Conservation (phyloP, 2,113 vertebrate species). For the Hymenochirus boettgeri region DNA sequence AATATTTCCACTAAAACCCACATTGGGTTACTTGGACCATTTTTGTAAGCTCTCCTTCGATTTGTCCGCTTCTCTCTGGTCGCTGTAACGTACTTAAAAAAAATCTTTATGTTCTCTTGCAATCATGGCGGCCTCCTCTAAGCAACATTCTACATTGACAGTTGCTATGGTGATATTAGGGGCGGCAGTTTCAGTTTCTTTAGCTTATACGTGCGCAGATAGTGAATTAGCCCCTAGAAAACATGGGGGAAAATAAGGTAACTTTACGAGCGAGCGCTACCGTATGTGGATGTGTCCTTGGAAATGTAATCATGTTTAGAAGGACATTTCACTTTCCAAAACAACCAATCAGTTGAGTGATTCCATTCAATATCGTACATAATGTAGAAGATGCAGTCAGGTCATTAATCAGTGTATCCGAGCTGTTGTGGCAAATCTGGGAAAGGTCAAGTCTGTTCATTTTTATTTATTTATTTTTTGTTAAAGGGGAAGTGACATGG, state of each 20-base stretch:
- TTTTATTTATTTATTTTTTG: no score
- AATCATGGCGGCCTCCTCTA: slow-evolving; percentile 15
- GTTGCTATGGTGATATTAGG: slow-evolving; percentile 35
- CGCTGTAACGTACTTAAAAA: no score
- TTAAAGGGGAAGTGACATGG: no score
- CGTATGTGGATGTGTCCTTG: slow-evolving; percentile 1
- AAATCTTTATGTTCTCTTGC: slow-evolving; percentile 14
- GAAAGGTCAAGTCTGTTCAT: no score
- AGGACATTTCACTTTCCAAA: neutral
- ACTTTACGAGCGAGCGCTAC: neutral
- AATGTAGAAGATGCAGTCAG: neutral
- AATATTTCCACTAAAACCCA: no score
- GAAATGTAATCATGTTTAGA: neutral
- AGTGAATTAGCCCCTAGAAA: slow-evolving; percentile 9
- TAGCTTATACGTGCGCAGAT: slow-evolving; percentile 26
- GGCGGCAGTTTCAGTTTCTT: slow-evolving; percentile 17
- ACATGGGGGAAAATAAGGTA: slow-evolving; percentile 11
- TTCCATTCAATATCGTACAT: no score
- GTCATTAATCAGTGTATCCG: neutral
- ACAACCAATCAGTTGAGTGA: no score
- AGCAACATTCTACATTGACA: slow-evolving; percentile 13
- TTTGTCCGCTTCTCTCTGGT: no score
- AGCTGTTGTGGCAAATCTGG: neutral
- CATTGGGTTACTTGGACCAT: no score
- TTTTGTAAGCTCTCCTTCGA: no score